These are phyloP conservation scores for Drosophila virilis DNA, from an alignment of 1,140 invertebrate genomes.

Conservation along the genomic window DNA sequence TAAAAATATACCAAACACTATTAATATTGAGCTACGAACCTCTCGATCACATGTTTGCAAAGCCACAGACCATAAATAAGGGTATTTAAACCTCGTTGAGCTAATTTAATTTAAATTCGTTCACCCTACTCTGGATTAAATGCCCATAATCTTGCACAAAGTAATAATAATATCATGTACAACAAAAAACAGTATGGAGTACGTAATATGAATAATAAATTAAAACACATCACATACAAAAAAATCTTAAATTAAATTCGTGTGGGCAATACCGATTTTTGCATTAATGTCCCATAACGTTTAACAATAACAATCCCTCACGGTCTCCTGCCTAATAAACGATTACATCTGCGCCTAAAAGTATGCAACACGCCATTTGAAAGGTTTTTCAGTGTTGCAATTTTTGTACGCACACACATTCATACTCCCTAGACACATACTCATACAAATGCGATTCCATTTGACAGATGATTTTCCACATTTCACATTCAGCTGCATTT, in stretches of 20 bases:
- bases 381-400: slow-evolving; percentile 39
- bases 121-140: no score
- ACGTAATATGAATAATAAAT: neutral
- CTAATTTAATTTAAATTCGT: no score
- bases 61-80: no score
- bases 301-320: neutral
- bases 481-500: slow-evolving; percentile 54
- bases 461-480: slow-evolving; percentile 69
- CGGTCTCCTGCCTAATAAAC: slow-evolving; percentile 10
- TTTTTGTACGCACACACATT: slow-evolving; percentile 15
- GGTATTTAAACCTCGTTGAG: no score
- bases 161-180: neutral
- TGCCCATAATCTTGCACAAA: no score
- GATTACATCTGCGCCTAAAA: slow-evolving; percentile 47
- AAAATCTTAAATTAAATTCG: slow-evolving; percentile 1
- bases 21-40: no score
- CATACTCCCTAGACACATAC: neutral
- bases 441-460: slow-evolving; percentile 15
- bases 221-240: neutral
- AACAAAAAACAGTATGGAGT: neutral
- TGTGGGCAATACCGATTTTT: neutral
- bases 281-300: neutral
- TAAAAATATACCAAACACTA: no score
- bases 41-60: no score
- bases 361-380: slow-evolving; percentile 52